Evolutionary conservation across 1,140 invertebrate genomes (phyloP), one percentile per base, ranked within the genome.

Genomic region (Copidosoma floridanum): DNA sequence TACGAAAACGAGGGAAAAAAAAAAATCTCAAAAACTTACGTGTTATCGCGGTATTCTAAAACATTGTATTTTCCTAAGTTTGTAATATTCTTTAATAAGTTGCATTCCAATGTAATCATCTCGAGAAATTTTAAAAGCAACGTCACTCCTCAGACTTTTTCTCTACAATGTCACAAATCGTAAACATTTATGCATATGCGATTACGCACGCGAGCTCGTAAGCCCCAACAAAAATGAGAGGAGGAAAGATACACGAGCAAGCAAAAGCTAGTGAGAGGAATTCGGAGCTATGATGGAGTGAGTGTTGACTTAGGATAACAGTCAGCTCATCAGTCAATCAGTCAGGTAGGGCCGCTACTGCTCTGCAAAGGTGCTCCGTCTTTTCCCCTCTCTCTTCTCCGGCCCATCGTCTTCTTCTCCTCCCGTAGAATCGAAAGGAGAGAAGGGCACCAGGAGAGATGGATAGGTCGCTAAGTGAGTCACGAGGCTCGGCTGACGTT

Each of bases 241-340:
- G n/a, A 58, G 12, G 29, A 38, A 23, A 29, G 12, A 53, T 18
- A 27, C 26, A 23, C 1, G 18, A 23, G 38, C 48, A 60, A 38
- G 23, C 56, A 24, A 27, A 43, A 58, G 62, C 53, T 40, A 12
- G 26, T 44, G 64, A 41, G 63, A 56, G 63, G 54, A 59, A 73
- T 74, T 76, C 71, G 65, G 64, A 67, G 67, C 68, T 48, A 71
- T 78, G 79, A 80, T 79, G 75, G 72, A 79, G 75, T 74, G 73
- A 77, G 78, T 78, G 77, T 80, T 81, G 79, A 81, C 78, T 81
- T 81, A 75, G 79, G 77, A 79, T 78, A 78, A 77, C 75, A 77
- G 77, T 77, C 71, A 71, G 65, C 71, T 77, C 79, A 79, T 80
- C 79, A 71, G 78, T 81, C 79, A 81, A 80, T 79, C 78, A 76